Conservation (phyloP, 2,797 vertebrate species). For the Coregonus suidteri region DNA sequence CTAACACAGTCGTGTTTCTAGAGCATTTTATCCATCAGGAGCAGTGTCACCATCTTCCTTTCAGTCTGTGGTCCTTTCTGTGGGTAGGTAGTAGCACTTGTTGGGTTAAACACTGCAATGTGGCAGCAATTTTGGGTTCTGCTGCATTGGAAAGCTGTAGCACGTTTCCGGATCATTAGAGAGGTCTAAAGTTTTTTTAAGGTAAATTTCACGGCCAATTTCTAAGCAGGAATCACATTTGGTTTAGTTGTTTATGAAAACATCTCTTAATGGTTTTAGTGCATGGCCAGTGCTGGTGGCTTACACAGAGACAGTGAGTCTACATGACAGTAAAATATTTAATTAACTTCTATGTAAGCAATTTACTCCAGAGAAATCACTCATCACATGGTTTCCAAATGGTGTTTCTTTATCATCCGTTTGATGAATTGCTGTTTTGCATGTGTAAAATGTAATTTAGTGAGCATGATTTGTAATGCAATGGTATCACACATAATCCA, state of each 20-base stretch:
- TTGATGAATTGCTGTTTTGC: not conserved
- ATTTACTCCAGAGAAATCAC: not conserved
- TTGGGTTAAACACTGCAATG: constrained; percentile 54
- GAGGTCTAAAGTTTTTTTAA: constrained; percentile 39
- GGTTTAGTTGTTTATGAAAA: constrained; percentile 68
- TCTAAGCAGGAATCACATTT: constrained; percentile 67
- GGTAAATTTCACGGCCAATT: constrained; percentile 73
- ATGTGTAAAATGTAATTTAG: too few species aligned
- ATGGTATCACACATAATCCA: too few species aligned
- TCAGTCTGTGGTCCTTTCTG: constrained; percentile 1
- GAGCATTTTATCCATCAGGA: not conserved
- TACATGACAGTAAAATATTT: not conserved
- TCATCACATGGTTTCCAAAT: not conserved
- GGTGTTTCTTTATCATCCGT: too few species aligned
- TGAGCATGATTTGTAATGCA: too few species aligned
- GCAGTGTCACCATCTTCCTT: not conserved
- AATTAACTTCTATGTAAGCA: not conserved
- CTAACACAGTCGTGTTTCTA: not conserved
- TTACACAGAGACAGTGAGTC: not conserved
- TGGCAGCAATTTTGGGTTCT: constrained; percentile 70
- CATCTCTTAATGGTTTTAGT: constrained; percentile 69
- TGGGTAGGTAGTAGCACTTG: constrained; percentile 12
- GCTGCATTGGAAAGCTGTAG: constrained; percentile 44
- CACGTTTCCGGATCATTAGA: constrained; percentile 52
- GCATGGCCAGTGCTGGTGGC: not conserved